Evolutionary conservation across 2,888 invertebrate species (phyloP), one percentile per base, ranked within the genome.

Genomic region (Smittia aterrima): DNA sequence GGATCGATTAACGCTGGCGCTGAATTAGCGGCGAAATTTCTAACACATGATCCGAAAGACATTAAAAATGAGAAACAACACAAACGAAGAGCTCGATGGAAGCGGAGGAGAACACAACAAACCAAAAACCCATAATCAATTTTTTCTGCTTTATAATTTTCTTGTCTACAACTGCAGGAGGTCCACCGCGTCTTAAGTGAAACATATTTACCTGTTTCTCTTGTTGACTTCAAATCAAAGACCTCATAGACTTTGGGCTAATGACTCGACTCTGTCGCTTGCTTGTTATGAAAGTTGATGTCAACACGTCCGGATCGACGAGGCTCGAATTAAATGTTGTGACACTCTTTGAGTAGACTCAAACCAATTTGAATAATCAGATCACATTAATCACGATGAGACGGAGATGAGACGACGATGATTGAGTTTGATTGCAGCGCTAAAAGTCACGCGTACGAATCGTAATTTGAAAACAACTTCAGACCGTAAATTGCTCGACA

Each of bases 91-190:
- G 41, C n/a, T 25, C 68, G 20, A 41, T 11, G 72, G 54, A 72
- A 64, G 11, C 20, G 20, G 11, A 58, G 16, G 24, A 58, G 16
- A 58, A 22, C 41, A 72, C 38, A 72, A 27, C 72, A 72, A 62
- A 47, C 53, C 32, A 32, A 47, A 70, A 27, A 20, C 72, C 72
- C 72, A 62, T 72, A 72, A 72, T 72, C 72, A 72, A 62, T 62
- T 72, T 62, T 71, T 54, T 58, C 25, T 20, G 16, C 18, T 32
- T 72, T 53, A 70, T 72, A 72, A 72, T 72, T 72, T 72, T 72
- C 58, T 72, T 72, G 72, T 72, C 72, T 72, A 72, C 72, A 72
- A 72, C 72, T 72, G 72, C 72, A 72, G 54, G 72, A 54, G 72
- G 72, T 72, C 72, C 54, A 20, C 38, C 22, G n/a, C 32, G 22